Base-by-base conservation (phyloP, 2,113 vertebrate species). In the Panurus biarmicus region DNA sequence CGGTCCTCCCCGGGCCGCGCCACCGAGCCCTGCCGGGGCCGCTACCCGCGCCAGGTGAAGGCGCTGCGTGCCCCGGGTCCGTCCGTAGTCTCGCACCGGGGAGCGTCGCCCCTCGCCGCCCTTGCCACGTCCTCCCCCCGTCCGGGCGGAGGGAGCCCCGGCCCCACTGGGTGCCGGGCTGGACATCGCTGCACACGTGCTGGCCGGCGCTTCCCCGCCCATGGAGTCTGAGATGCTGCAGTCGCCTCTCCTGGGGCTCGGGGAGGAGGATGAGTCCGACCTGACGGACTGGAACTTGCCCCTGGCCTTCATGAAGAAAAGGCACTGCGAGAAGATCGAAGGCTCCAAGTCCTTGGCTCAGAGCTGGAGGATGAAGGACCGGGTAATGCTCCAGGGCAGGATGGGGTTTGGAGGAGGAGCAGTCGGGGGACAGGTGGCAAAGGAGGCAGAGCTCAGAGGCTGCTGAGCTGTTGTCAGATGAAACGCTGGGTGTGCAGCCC, bases 281-380 rank as follows among this genome's bases (percentile, higher is more conserved):
- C 98, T 98, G 97, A 98, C 97, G 24, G 98, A 99, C 98, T 99
- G 99, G 99, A 99, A 98, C 91, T 95, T 99, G 93, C 98, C 98
- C 12, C 96, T 99, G 95, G 98, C 98, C 96, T 99, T 99, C 80
- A 99, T 99, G 98, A 99, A 99, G 96, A 99, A 99, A 54, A 98
- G 99, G n/a, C 99, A 99, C 92, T 98, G 98, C 9, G 99, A 99
- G 98, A 99, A 99, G 96, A 99, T 99, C 11, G 99, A 99, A 84
- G 99, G 99, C 95, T 99, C 99, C 96, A 99, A 99, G 80, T 99
- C 99, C 6, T 96, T 99, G 80, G 99, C 99, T 1, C 99, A 99
- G 98, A 99, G 99, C 97, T 99, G 99, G 99, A 98, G 99, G 95
- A 99, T 99, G 99, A 99, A 99, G 97, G 99, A 99, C 97, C 97